A percentile compares a stretch with the other conserved stretches of the same genome.
These are phyloP conservation scores for Imbricaverruca yamaguchii DNA, from an alignment of 2,888 invertebrate genomes.

Conservation along the genomic window DNA sequence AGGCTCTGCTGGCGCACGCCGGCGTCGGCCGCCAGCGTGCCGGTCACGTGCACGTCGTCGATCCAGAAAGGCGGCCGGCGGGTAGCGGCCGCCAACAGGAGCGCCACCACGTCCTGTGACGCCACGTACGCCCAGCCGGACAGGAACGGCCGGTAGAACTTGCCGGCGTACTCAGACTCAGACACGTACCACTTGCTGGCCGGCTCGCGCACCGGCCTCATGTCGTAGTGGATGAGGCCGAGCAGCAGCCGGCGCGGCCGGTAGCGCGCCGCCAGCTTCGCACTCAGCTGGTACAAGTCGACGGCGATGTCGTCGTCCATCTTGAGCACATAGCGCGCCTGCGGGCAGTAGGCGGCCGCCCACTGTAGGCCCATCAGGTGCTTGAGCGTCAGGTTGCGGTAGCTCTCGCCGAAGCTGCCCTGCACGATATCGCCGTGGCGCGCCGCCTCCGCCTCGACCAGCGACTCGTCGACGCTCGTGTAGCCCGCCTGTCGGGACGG, in stretches of 20 bases:
- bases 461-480: constrained; percentile 34
- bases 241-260: constrained; percentile 27
- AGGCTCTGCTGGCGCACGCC: constrained; percentile 46
- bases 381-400: constrained; percentile 75
- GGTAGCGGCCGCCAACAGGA: constrained; percentile 46
- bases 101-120: constrained; percentile 54
- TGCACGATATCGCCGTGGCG: constrained; percentile 61
- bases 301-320: constrained; percentile 73
- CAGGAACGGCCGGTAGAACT: constrained; percentile 60
- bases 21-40: constrained; percentile 57
- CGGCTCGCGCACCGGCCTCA: constrained; percentile 47
- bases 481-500: constrained; percentile 31
- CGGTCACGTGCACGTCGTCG: constrained; percentile 80
- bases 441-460: constrained; percentile 40
- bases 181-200: constrained; percentile 76
- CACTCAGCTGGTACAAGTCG: constrained; percentile 54
- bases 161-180: constrained; percentile 52
- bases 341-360: constrained; percentile 55
- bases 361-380: constrained; percentile 71
- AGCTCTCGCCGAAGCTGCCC: constrained; percentile 66
- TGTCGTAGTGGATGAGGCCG: constrained; percentile 31
- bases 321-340: constrained; percentile 61
- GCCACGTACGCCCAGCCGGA: constrained; percentile 80
- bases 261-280: constrained; percentile 34
- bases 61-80: constrained; percentile 75